Conservation (phyloP, 1,140 invertebrate species). For the Drosophila sechellia region DNA sequence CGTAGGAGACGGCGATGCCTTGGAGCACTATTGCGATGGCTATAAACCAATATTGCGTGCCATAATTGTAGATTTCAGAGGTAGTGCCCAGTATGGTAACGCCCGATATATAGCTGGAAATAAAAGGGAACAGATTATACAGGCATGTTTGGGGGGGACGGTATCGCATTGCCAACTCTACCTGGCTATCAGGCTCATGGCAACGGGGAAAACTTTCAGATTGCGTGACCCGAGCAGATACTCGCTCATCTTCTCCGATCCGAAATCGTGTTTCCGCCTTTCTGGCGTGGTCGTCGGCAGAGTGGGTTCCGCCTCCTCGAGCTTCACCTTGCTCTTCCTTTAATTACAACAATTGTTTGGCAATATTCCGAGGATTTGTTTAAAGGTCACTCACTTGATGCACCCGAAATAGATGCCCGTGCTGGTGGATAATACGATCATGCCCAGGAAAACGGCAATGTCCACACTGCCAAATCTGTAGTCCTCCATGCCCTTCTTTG, state of each 20-base stretch:
- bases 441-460: slow-evolving; percentile 87
- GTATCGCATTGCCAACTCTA: slow-evolving; percentile 62
- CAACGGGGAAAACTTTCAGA: slow-evolving; percentile 91
- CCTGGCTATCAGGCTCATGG: slow-evolving; percentile 93
- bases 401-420: slow-evolving; percentile 91
- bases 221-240: slow-evolving; percentile 90
- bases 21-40: slow-evolving; percentile 88
- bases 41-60: slow-evolving; percentile 92
- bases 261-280: slow-evolving; percentile 71
- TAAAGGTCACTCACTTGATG: slow-evolving; percentile 64
- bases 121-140: slow-evolving; percentile 53
- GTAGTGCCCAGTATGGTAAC: slow-evolving; percentile 95
- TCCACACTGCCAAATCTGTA: slow-evolving; percentile 85
- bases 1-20: slow-evolving; percentile 88
- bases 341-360: slow-evolving; percentile 14
- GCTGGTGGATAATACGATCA: slow-evolving; percentile 87
- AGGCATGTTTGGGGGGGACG: neutral
- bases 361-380: slow-evolving; percentile 2
- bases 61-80: slow-evolving; percentile 94
- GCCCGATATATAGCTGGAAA: slow-evolving; percentile 92
- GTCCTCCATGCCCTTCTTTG: slow-evolving; percentile 16
- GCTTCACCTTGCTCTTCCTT: slow-evolving; percentile 58
- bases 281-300: slow-evolving; percentile 36
- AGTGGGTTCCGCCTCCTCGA: slow-evolving; percentile 51
- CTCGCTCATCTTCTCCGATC: slow-evolving; percentile 86